Evolutionary conservation across 1,140 invertebrate species (phyloP).

Genomic region (Magallana angulata): DNA sequence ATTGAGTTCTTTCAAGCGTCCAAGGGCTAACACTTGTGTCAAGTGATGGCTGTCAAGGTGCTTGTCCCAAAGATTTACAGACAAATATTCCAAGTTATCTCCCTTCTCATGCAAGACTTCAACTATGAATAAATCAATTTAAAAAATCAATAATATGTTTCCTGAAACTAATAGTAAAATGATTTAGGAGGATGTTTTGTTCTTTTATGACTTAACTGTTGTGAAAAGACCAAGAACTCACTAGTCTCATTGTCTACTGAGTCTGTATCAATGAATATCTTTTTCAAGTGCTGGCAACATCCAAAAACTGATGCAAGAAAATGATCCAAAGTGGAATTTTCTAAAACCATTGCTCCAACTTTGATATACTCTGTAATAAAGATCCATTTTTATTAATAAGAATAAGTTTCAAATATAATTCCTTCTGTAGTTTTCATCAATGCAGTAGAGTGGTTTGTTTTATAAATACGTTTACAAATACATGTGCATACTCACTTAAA

Average conservation of each 20-base stretch:
- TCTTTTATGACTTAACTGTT: too few species aligned
- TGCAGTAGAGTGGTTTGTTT: too few species aligned
- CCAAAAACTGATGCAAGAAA: slow-evolving; percentile 18
- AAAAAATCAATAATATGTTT: too few species aligned
- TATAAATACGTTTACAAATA: too few species aligned
- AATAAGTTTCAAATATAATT: too few species aligned
- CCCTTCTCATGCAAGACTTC: slow-evolving; percentile 8
- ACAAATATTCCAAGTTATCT: background rate
- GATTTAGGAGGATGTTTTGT: too few species aligned
- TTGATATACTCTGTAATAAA: background rate
- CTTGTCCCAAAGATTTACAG: background rate
- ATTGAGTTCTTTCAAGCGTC: background rate
- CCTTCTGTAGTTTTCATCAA: too few species aligned
- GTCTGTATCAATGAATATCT: background rate
- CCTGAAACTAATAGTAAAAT: too few species aligned
- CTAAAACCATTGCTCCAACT: background rate
- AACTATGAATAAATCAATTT: background rate
- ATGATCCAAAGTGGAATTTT: background rate
- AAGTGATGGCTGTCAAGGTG: background rate
- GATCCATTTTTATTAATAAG: too few species aligned
- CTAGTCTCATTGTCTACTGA: slow-evolving; percentile 1
- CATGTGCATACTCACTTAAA: too few species aligned
- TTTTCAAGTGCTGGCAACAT: background rate
- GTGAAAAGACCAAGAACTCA: background rate
- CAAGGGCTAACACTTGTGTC: slow-evolving; percentile 2